These are phyloP conservation scores for Saturnia japonica DNA, from an alignment of 2,888 invertebrate genomes.

Conservation along the genomic window DNA sequence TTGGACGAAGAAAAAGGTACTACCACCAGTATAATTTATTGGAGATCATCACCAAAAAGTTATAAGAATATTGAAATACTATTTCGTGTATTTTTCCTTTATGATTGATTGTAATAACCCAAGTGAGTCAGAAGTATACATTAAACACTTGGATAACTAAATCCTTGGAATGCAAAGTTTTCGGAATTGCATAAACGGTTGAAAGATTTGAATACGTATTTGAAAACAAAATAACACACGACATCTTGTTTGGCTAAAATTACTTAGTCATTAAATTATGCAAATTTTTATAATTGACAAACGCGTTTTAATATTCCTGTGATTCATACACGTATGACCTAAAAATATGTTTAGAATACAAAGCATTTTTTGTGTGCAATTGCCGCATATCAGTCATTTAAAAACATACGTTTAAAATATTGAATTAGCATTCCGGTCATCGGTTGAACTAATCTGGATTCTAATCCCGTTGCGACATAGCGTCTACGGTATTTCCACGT, in stretches of 20 bases:
- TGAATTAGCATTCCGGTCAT: slow-evolving; percentile 63
- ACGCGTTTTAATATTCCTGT: not conserved
- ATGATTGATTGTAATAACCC: not conserved
- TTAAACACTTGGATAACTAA: slow-evolving; percentile 3
- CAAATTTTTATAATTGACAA: slow-evolving; percentile 15
- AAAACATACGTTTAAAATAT: slow-evolving; percentile 16
- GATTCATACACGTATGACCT: not conserved
- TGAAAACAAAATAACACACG: not conserved
- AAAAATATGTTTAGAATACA: not conserved
- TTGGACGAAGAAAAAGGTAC: not conserved
- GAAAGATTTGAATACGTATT: not conserved
- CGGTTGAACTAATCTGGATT: slow-evolving; percentile 66
- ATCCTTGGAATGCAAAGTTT: slow-evolving; percentile 1
- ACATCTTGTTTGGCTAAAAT: not conserved
- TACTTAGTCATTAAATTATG: not conserved
- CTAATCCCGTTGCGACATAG: slow-evolving; percentile 62
- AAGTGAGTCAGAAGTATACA: not conserved
- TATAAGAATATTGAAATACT: no score
- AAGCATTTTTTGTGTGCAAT: not conserved
- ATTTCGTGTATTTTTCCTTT: slow-evolving; percentile 1
- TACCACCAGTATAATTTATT: not conserved
- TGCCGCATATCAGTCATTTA: not conserved
- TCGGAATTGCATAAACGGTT: not conserved
- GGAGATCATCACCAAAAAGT: no score
- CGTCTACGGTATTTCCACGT: slow-evolving; percentile 62